Evolutionary conservation across 2,888 invertebrate genomes (phyloP), one percentile per base, ranked within the genome.

Genomic region (Lobophora halterata): DNA sequence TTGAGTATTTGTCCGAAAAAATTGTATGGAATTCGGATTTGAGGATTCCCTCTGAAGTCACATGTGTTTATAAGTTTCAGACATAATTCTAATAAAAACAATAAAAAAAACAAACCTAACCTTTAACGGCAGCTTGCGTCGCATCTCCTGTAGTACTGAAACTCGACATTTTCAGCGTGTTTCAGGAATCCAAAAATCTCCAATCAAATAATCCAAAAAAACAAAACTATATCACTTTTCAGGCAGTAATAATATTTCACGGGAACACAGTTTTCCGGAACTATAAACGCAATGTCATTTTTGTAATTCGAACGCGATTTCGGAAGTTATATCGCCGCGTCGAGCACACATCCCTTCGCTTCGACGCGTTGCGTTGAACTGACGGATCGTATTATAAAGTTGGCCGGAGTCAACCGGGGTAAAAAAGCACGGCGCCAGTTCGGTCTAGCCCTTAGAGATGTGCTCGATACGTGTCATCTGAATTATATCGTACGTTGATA

Each of bases 361-460:
- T 37, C 59, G 60, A 65, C 65, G 62, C 58, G 56, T 61, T 55
- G 65, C 67, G 71, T 64, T 71, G 73, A 66, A 86, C 86, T 85
- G 71, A 59, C 61, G 61, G 55, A 58, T 58, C 62, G 65, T 63
- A 58, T 57, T 65, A 58, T 66, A 71, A 71, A 71, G 66, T 75
- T 76, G 74, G 73, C 65, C 65, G 53, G 63, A 68, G 61, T 62
- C 55, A 55, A 55, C 54, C 76, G 69, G 82, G 81, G 82, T 80
- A 82, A 86, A 85, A 85, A 85, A 82, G 79, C 71, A 62, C 81
- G 86, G 87, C 87, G 87, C 87, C 87, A 87, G 66, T 65, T 69
- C 65, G 61, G 82, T 79, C 83, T 80, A 77, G 86, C 83, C 83
- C 82, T 78, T 83, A 87, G 87, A 76, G 87, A 82, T 82, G 86